Conservation (phyloP, 1,140 invertebrate species). For the Neuroterus valhalla region DNA sequence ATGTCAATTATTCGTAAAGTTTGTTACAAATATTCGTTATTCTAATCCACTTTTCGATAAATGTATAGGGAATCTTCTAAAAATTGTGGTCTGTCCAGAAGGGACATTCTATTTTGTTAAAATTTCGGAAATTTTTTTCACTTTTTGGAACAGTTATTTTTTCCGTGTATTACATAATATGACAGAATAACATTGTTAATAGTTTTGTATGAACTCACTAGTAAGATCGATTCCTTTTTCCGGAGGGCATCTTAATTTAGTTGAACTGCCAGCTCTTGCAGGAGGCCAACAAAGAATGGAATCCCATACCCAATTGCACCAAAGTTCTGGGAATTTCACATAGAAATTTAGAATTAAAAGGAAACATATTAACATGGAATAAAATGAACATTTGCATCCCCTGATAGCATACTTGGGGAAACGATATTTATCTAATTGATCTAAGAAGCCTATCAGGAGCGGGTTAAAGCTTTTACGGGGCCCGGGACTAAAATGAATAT, state of each 20-base stretch:
- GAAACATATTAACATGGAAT: neutral
- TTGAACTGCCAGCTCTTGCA: conserved; percentile 78
- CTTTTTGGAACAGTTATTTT: no score
- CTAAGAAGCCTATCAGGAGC: neutral
- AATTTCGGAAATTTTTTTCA: no score
- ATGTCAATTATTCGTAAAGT: no score
- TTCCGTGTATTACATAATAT: neutral
- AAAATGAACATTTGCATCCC: neutral
- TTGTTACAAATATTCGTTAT: no score
- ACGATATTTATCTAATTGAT: neutral
- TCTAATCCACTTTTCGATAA: no score
- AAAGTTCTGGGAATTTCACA: conserved; percentile 69
- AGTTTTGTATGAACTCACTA: conserved; percentile 78
- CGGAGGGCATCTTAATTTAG: conserved; percentile 81
- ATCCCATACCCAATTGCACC: conserved; percentile 84
- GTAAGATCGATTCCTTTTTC: conserved; percentile 82
- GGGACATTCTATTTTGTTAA: no score
- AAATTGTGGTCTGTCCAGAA: no score
- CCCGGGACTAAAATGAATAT: no score
- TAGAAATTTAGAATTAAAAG: neutral
- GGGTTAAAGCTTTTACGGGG: no score
- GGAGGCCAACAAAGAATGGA: conserved; percentile 86
- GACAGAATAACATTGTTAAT: neutral
- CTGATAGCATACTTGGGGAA: neutral
- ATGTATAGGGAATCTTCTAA: no score